Conservation (phyloP, 2,797 vertebrate genomes). For the Monodelphis domestica region DNA sequence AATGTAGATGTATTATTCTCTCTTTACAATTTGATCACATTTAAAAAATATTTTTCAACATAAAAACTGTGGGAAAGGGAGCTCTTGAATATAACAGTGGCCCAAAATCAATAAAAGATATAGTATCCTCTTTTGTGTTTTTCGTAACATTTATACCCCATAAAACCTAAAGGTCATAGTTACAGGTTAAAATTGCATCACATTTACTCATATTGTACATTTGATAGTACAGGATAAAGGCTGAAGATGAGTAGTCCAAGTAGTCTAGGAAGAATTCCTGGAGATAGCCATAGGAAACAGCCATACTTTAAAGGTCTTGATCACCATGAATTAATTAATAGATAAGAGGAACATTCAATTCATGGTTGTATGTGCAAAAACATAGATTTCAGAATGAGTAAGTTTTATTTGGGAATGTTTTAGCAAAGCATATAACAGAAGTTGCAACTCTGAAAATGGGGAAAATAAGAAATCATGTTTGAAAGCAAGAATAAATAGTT, state of each 20-base stretch:
- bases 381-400: background rate
- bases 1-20: background rate
- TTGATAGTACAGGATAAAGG: background rate
- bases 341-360: background rate
- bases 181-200: background rate
- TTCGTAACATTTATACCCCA: background rate
- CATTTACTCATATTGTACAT: background rate
- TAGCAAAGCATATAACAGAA: background rate
- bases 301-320: background rate
- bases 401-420: background rate
- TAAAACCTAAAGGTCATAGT: background rate
- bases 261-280: background rate
- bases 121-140: background rate
- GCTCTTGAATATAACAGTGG: background rate
- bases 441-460: background rate
- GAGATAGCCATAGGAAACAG: background rate
- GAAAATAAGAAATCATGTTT: background rate
- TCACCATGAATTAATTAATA: background rate
- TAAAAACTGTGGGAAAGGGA: background rate
- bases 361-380: background rate
- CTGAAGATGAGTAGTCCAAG: background rate
- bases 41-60: background rate
- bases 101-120: background rate
- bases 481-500: background rate
- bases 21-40: background rate